Conservation (phyloP, 2,888 invertebrate species). For the Pycnomerus fuliginosus region DNA sequence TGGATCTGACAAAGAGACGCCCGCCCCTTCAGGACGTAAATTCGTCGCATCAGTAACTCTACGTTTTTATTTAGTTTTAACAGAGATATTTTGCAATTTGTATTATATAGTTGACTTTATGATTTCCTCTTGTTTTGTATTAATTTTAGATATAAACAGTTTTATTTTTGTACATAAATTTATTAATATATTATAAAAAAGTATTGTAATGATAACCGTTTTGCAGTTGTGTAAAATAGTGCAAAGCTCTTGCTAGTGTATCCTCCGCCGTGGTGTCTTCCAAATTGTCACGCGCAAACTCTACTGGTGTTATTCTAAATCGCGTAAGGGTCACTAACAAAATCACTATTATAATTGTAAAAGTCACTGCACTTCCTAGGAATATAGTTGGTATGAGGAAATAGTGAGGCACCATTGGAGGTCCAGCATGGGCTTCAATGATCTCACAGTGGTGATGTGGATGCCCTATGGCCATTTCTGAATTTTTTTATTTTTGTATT, state of each 20-base stretch:
- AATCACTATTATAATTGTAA: constrained; percentile 37
- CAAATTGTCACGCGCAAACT: constrained; percentile 31
- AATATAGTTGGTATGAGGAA: constrained; percentile 27
- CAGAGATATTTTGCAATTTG: neutral
- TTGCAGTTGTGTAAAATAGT: constrained; percentile 13
- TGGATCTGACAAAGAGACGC: neutral
- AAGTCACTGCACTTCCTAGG: constrained; percentile 34
- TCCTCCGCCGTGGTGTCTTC: constrained; percentile 16
- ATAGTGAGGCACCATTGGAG: constrained; percentile 31
- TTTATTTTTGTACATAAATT: constrained; percentile 22
- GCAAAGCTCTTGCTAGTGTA: constrained; percentile 16
- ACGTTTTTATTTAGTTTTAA: neutral
- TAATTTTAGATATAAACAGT: constrained; percentile 21
- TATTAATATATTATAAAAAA: constrained; percentile 4
- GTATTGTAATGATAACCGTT: constrained; percentile 8
- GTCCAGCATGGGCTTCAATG: constrained; percentile 20
- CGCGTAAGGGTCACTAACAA: constrained; percentile 37
- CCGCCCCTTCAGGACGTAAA: constrained; percentile 2
- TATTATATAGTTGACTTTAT: constrained; percentile 19
- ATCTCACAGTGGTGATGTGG: constrained; percentile 31
- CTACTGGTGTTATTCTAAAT: constrained; percentile 34
- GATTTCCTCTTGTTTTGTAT: constrained; percentile 3
- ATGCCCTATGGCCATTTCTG: constrained; percentile 12
- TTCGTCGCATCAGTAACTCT: neutral
- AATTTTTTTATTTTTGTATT: constrained; percentile 2